phyloP scores from a whole-genome alignment of 1,140 invertebrate genomes.

The Atta colombica region DNA sequence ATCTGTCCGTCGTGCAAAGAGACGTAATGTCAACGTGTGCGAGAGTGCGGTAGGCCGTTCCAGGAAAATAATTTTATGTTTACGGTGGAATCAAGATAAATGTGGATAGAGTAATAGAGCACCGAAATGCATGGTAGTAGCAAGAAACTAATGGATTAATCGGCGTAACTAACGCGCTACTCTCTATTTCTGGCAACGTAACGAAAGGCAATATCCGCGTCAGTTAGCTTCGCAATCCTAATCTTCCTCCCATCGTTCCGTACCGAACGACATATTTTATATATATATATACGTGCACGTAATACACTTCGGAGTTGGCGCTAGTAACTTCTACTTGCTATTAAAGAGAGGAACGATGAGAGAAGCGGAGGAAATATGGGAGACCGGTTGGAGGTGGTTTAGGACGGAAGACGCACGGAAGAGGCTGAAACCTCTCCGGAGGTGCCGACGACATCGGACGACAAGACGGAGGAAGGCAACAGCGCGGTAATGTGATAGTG shows the following conservation, averaged over 20 bases:
- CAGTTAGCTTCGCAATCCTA: constrained; percentile 24
- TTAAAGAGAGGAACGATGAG: constrained; percentile 68
- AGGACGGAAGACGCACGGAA: background rate
- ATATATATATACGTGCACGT: background rate
- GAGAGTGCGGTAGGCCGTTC: background rate
- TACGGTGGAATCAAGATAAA: constrained; percentile 18
- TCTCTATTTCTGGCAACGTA: constrained; percentile 45
- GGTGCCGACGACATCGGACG: constrained; percentile 43
- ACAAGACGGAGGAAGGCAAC: constrained; percentile 35
- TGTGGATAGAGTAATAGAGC: constrained; percentile 12
- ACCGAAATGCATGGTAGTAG: background rate
- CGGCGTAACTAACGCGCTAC: constrained; percentile 43
- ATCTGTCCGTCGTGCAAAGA: background rate
- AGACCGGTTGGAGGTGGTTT: background rate
- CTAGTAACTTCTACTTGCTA: constrained; percentile 54
- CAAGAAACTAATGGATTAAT: constrained; percentile 50
- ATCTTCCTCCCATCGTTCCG: background rate
- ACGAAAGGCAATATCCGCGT: constrained; percentile 49
- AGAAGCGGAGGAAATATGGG: constrained; percentile 61
- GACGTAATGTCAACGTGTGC: background rate
- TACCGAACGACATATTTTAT: constrained; percentile 8
- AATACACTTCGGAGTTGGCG: constrained; percentile 26
- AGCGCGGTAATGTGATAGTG: constrained; percentile 33
- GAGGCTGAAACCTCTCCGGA: constrained; percentile 24
- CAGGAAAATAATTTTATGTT: background rate